Evolutionary conservation across 1,140 invertebrate genomes (phyloP).

Genomic region (Samia ricini): DNA sequence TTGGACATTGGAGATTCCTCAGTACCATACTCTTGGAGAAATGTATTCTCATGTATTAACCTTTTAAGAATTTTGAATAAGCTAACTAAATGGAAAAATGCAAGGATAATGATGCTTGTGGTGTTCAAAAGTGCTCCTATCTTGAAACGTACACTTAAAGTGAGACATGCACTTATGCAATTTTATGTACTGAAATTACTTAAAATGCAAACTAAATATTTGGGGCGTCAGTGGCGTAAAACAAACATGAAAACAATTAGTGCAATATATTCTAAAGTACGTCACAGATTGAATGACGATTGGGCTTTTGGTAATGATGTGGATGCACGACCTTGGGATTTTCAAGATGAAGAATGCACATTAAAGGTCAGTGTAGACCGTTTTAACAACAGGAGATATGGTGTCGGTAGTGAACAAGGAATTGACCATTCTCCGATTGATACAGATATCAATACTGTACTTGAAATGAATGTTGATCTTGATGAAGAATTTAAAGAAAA

Average conservation of each 20-base stretch:
- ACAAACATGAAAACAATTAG: conserved; percentile 99
- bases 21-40: conserved; percentile 94
- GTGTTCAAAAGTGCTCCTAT: conserved; percentile 99
- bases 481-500: conserved; percentile 97
- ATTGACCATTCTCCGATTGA: conserved; percentile 91
- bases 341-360: conserved; percentile 98
- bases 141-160: conserved; percentile 96
- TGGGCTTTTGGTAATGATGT: conserved; percentile 99
- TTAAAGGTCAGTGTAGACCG: conserved; percentile 95
- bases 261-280: conserved; percentile 98
- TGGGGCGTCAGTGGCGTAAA: conserved; percentile 99
- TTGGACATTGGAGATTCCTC: conserved; percentile 93
- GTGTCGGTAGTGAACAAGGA: conserved; percentile 61
- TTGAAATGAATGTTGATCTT: conserved; percentile 89
- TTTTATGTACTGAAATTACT: conserved; percentile 98
- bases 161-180: conserved; percentile 98
- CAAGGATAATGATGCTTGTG: conserved; percentile 99
- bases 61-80: conserved; percentile 98
- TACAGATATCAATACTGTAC: conserved; percentile 89
- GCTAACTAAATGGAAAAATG: conserved; percentile 99
- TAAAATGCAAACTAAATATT: conserved; percentile 99
- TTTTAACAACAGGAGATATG: conserved; percentile 96
- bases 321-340: conserved; percentile 98
- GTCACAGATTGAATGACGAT: conserved; percentile 97
- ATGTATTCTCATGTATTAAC: conserved; percentile 99